Percentiles rank a stretch among this genome's conserved stretches.
Conservation (phyloP, 2,113 vertebrate genomes). For the Sinocyclocheilus anophthalmus region DNA sequence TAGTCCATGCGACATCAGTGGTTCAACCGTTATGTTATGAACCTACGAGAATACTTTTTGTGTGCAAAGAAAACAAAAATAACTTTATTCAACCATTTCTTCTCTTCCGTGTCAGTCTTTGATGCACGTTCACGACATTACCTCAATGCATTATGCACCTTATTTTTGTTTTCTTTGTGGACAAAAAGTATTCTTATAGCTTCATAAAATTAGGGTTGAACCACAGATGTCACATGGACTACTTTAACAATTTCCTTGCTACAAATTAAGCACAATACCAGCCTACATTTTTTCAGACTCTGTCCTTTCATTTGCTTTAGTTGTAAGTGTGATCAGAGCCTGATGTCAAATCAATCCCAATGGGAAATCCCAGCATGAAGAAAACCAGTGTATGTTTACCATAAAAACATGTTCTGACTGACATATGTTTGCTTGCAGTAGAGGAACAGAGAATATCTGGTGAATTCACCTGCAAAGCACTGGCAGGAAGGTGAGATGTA, state of each 20-base stretch:
- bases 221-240: too few species aligned
- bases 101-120: too few species aligned
- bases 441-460: constrained; percentile 3
- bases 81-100: not conserved
- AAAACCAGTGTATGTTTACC: not conserved
- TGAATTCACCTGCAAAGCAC: not conserved
- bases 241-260: too few species aligned
- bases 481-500: not conserved
- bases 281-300: not conserved
- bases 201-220: too few species aligned
- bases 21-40: not conserved
- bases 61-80: not conserved
- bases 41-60: not conserved
- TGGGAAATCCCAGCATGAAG: not conserved
- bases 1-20: not conserved
- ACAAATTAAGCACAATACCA: not conserved
- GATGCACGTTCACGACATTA: not conserved
- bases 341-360: not conserved
- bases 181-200: too few species aligned
- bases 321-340: not conserved
- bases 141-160: not conserved
- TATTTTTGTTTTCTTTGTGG: too few species aligned
- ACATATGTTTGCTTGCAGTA: not conserved
- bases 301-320: not conserved
- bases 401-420: constrained; percentile 20